phyloP scores from a whole-genome alignment of 2,113 vertebrate species.

The Athene cunicularia region DNA sequence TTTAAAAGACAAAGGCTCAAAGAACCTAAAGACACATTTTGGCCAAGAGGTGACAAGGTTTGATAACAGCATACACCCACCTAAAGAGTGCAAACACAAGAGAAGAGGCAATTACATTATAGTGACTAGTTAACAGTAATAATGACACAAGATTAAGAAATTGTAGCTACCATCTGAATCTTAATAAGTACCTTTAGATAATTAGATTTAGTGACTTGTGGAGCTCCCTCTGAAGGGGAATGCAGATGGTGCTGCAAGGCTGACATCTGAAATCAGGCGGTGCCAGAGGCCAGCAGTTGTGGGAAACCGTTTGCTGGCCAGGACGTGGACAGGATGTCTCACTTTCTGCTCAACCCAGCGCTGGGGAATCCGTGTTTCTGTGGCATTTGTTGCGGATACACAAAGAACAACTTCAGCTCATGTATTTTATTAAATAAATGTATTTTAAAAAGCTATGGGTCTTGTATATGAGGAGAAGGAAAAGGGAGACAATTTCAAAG shows the following conservation, averaged over 20 bases:
- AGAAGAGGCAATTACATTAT: neutral
- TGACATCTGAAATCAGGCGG: neutral
- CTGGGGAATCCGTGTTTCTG: neutral
- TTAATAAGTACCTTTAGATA: neutral
- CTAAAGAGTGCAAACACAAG: neutral
- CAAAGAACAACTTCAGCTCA: neutral
- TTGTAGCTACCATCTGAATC: neutral
- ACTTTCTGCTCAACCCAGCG: neutral
- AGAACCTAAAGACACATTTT: neutral
- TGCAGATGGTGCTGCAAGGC: neutral
- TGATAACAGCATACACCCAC: accelerated
- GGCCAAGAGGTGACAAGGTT: neutral
- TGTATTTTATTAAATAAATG: neutral
- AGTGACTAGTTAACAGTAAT: neutral
- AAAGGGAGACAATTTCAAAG: neutral
- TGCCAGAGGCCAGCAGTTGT: neutral
- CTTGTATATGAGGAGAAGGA: neutral
- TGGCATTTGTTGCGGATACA: accelerated
- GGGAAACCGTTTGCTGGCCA: neutral
- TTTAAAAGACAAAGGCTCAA: constrained; percentile 21
- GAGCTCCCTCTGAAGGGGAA: neutral
- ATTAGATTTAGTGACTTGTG: neutral
- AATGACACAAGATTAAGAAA: neutral
- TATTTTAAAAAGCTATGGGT: accelerated
- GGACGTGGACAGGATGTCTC: neutral